Evolutionary conservation across 1,140 invertebrate species (phyloP), one percentile per base, ranked within the genome.

Genomic region (Hermatobates lingyangjiaoensis): DNA sequence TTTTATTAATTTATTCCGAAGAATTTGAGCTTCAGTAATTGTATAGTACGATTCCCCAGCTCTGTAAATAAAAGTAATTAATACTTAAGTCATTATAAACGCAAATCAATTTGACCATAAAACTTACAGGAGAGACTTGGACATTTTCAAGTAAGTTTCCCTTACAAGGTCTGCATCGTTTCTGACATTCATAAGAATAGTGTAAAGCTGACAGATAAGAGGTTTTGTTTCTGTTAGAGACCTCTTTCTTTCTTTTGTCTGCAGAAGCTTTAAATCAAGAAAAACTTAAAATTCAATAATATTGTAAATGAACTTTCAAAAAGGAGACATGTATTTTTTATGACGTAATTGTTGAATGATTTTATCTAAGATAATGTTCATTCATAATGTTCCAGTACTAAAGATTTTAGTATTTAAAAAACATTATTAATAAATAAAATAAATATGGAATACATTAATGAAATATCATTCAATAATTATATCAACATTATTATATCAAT

Each of bases 1-100:
- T 63, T 81, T 84, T 0, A 86, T 77, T 15, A 97, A 80, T 61
- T 86, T 83, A 1, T 77, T 72, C 54, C 88, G 72, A 52, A 93
- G 65, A 12, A 81, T 71, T 62, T 88, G 82, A 10, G 88, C 87
- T 64, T 93, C 84, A 28, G 76, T 68, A 24, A 95, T 63, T 52
- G 80, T 79, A 59, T 90, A 93, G 0, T 78, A 85, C 0, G 81
- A 80, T 69, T 97, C 91, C 45, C 93, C 93, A 54, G 79, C 75
- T 56, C 84, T 88, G 40, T 39, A 53, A 58, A 54, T 27, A 53
- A 54, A 54, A 48, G 28, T 52, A 50, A 49, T 40, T 40, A n/a
- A 23, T 42, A 49, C 23, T 45, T 25, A 53, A 42, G 7, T 27
- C 34, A 49, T 45, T 39, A 26, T 50, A 18, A n/a, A n/a, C n/a